Evolutionary conservation across 2,113 vertebrate genomes (phyloP), one percentile per base, ranked within the genome.

Genomic region (Megatriorchis doriae): DNA sequence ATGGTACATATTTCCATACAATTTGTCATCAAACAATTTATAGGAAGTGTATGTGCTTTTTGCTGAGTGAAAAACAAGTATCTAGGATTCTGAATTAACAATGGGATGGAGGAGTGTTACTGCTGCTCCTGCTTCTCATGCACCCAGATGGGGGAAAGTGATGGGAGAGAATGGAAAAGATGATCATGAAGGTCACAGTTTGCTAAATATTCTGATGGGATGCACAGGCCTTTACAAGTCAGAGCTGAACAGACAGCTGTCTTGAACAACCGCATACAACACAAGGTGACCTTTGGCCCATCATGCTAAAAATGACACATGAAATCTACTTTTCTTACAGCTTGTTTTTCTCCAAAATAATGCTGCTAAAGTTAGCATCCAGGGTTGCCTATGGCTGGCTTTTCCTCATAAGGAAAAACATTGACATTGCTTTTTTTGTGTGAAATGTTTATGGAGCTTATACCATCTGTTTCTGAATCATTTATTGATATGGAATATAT

Each of bases 391-490:
- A 10, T 42, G 67, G 74, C 67, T 92, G 53, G 4, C 22, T 86
- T 90, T 86, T 82, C 75, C 80, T 80, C 91, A 50, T 74, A 90
- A 71, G 61, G 65, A n/a, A 74, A 82, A 90, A 58, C 40, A 77
- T 58, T 90, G 93, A 71, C 91, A 62, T 80, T 15, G 11, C 16
- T 68, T 86, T 80, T 95, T 90, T 88, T 87, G 40, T 94, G 71
- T 58, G 23, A 93, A 90, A 83, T 81, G 67, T 93, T 95, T 97
- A 80, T 94, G 82, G 82, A 95, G 93, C 48, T 93, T 92, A 68
- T 0, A 68, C 94, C 95, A 95, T 94, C 94, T 97, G 95, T 88
- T 93, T 90, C 85, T 77, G 88, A 94, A 90, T 80, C 58, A 77
- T 72, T 94, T 93, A 94, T 90, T 92, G 85, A 80, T 92, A 86